Percentiles rank a stretch among this genome's conserved stretches.
phyloP scores from a whole-genome alignment of 2,888 invertebrate genomes.

The Teinopalpus imperialis region DNA sequence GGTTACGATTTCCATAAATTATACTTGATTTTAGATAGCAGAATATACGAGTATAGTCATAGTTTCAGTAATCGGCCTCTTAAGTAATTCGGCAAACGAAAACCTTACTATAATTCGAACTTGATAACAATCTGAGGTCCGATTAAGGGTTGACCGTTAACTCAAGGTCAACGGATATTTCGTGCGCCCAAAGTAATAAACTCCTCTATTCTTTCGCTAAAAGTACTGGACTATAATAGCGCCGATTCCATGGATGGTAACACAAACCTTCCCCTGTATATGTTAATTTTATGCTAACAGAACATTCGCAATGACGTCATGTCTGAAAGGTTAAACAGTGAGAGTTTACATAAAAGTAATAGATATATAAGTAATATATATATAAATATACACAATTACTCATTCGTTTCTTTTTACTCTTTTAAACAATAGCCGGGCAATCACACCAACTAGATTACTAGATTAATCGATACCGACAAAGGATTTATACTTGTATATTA shows the following conservation, averaged over 20 bases:
- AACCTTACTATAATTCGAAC: conserved; percentile 33
- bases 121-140: conserved; percentile 35
- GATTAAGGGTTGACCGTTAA: conserved; percentile 30
- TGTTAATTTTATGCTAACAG: conserved; percentile 9
- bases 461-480: no score
- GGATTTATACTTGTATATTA: no score
- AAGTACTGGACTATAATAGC: conserved; percentile 22
- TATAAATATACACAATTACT: no score
- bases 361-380: no score
- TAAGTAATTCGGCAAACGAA: conserved; percentile 29
- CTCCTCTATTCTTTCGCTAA: conserved; percentile 27
- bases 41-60: no score
- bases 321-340: not conserved
- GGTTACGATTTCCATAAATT: conserved; percentile 23
- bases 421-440: no score
- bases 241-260: not conserved
- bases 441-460: no score
- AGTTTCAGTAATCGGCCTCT: conserved; percentile 10
- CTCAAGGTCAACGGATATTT: conserved; percentile 45
- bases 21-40: not conserved
- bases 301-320: conserved; percentile 10
- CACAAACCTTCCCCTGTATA: conserved; percentile 7
- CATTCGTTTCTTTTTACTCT: no score
- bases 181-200: conserved; percentile 43
- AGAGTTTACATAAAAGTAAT: not conserved